Percentiles rank a stretch among this genome's conserved stretches.
Evolutionary conservation across 2,113 vertebrate species (phyloP).

Genomic region (Mixornis gularis): DNA sequence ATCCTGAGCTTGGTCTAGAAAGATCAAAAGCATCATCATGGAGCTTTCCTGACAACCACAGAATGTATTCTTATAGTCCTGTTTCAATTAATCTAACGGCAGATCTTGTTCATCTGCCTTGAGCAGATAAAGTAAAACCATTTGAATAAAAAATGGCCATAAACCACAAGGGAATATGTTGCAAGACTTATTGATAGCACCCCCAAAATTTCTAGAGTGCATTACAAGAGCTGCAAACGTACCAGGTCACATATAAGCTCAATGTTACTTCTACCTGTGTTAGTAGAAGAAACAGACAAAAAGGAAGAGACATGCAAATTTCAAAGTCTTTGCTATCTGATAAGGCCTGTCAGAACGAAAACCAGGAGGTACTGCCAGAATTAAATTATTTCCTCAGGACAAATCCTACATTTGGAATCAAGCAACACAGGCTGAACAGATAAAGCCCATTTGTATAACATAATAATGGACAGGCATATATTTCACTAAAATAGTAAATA

Average conservation of each 20-base stretch:
- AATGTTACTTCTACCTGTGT: neutral
- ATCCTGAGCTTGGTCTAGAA: neutral
- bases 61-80: neutral
- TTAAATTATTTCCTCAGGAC: slow-evolving; percentile 56
- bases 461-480: slow-evolving; percentile 19
- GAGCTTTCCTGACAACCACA: neutral
- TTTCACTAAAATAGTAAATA: slow-evolving; percentile 45
- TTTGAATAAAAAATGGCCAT: neutral
- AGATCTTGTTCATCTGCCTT: neutral
- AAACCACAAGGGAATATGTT: neutral
- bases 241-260: neutral
- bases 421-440: slow-evolving; percentile 22
- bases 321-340: slow-evolving; percentile 45
- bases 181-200: neutral
- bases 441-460: slow-evolving; percentile 43
- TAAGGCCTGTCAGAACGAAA: slow-evolving; percentile 51
- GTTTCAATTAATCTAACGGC: neutral
- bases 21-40: neutral
- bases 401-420: slow-evolving; percentile 23
- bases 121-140: neutral
- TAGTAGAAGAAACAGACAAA: slow-evolving; percentile 27
- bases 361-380: slow-evolving; percentile 33
- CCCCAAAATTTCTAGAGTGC: neutral
- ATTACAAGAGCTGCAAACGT: neutral
- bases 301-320: slow-evolving; percentile 42